Conservation (phyloP, 2,888 invertebrate species). For the Icerya purchasi region DNA sequence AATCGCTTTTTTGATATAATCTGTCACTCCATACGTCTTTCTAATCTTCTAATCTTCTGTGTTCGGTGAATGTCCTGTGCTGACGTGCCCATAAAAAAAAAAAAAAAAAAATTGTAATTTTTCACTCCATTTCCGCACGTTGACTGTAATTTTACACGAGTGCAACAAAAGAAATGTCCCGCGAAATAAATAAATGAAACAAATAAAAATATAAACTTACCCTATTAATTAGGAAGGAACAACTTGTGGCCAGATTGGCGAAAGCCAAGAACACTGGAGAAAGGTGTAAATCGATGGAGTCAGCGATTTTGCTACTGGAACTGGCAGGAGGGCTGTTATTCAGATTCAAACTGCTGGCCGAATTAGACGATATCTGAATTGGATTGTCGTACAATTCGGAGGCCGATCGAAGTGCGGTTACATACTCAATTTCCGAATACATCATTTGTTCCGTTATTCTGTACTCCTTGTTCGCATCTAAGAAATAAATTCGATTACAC, state of each 20-base stretch:
- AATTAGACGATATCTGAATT: not conserved
- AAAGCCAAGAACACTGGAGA: not conserved
- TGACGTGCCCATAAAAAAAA: too few species aligned
- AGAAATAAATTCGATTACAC: too few species aligned
- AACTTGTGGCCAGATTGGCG: not conserved
- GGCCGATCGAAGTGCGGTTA: conserved; percentile 34
- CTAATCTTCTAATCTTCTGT: too few species aligned
- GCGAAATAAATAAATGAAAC: too few species aligned
- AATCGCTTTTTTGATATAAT: too few species aligned
- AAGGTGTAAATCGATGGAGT: not conserved
- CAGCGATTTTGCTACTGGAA: not conserved
- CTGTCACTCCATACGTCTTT: too few species aligned
- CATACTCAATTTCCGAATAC: conserved; percentile 27
- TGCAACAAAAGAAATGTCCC: too few species aligned
- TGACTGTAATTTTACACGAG: too few species aligned
- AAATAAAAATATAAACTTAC: too few species aligned
- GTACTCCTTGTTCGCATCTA: not conserved
- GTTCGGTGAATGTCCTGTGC: too few species aligned
- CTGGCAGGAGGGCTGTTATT: not conserved
- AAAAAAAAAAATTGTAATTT: too few species aligned
- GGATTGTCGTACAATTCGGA: conserved; percentile 33
- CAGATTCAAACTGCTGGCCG: not conserved
- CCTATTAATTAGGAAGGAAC: not conserved
- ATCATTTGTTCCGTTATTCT: conserved; percentile 12
- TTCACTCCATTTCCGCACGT: too few species aligned